Conservation (phyloP, 53 echinoderm and acorn worm genomes). For the Mesocentrotus franciscanus region DNA sequence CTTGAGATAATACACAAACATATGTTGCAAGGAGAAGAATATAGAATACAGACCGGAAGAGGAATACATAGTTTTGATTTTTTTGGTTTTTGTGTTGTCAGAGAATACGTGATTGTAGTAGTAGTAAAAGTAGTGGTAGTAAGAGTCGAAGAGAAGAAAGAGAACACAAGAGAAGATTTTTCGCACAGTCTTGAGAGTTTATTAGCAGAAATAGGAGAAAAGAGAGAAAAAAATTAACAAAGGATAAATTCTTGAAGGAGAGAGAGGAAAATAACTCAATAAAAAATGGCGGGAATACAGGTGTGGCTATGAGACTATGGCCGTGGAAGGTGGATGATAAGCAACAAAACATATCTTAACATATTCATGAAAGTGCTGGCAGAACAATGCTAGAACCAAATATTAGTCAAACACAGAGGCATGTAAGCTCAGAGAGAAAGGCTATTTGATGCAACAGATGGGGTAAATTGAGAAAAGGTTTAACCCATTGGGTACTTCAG, state of each 20-base stretch:
- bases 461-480: too few species aligned
- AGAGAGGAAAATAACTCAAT: constrained; percentile 58
- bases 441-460: too few species aligned
- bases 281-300: constrained; percentile 48
- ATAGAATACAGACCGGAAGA: constrained; percentile 52
- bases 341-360: constrained; percentile 49
- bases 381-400: constrained; percentile 14
- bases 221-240: constrained; percentile 63
- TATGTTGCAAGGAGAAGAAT: constrained; percentile 52
- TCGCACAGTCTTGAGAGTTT: constrained; percentile 71
- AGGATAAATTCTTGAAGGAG: constrained; percentile 28
- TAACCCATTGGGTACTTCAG: too few species aligned
- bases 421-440: background rate
- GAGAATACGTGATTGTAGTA: constrained; percentile 64
- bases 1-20: constrained; percentile 69
- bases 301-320: constrained; percentile 56
- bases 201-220: constrained; percentile 68
- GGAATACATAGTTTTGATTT: constrained; percentile 53
- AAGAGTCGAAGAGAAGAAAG: constrained; percentile 63
- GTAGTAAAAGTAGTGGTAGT: constrained; percentile 44
- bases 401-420: background rate
- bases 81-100: constrained; percentile 19
- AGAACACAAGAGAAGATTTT: constrained; percentile 68
- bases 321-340: constrained; percentile 60
- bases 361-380: background rate